These are phyloP conservation scores for Maconellicoccus hirsutus DNA, from an alignment of 1,140 invertebrate species.

Conservation along the genomic window DNA sequence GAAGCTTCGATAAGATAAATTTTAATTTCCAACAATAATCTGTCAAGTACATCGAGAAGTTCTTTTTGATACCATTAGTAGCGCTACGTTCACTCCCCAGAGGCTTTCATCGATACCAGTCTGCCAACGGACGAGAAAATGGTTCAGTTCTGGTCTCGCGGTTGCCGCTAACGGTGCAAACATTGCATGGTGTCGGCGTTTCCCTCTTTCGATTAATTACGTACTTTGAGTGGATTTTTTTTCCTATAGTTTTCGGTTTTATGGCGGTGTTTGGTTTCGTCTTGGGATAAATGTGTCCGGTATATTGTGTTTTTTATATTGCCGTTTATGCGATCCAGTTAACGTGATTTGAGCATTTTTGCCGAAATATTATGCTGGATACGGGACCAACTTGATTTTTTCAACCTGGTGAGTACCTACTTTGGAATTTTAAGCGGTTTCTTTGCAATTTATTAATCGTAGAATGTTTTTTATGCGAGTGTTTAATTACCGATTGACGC, in stretches of 20 bases:
- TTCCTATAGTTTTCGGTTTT: neutral
- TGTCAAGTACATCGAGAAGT: neutral
- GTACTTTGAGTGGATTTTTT: neutral
- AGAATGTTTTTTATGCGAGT: too few relatives aligned
- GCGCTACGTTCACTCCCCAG: neutral
- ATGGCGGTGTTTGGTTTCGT: neutral
- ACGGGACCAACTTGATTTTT: neutral
- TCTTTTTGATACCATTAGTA: neutral
- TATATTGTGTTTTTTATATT: neutral
- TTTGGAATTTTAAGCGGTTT: too few relatives aligned
- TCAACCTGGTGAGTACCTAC: too few relatives aligned
- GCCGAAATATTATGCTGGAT: neutral
- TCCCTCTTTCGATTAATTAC: neutral
- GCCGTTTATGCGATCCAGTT: neutral
- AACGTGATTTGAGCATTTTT: neutral
- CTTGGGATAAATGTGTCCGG: neutral
- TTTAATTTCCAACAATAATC: neutral
- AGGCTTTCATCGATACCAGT: neutral
- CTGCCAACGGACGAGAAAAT: neutral
- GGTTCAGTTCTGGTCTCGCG: slow-evolving; percentile 1
- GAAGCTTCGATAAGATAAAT: too few relatives aligned
- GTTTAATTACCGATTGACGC: too few relatives aligned
- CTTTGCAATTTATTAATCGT: too few relatives aligned
- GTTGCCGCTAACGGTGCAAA: slow-evolving; percentile 6
- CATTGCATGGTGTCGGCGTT: neutral